These are phyloP conservation scores for Teleogryllus oceanicus DNA, from an alignment of 2,888 invertebrate genomes.

Conservation along the genomic window DNA sequence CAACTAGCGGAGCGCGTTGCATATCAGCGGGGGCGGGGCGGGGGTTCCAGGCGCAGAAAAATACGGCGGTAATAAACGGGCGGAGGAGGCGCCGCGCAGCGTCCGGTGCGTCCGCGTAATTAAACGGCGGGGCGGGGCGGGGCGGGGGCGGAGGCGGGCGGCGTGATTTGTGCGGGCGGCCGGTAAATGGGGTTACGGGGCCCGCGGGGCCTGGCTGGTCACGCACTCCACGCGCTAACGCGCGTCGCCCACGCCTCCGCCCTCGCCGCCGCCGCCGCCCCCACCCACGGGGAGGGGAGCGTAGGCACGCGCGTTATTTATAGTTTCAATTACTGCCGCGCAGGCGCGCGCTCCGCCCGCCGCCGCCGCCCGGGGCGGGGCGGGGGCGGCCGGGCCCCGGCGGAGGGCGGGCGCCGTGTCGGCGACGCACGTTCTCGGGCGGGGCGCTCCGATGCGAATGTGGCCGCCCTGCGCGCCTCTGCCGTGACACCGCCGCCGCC, in stretches of 20 bases:
- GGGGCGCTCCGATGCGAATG: no score
- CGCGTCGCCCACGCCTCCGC: neutral
- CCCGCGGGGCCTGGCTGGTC: neutral
- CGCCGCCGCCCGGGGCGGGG: neutral
- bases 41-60: neutral
- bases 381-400: neutral
- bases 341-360: conserved; percentile 8
- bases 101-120: neutral
- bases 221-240: conserved; percentile 9
- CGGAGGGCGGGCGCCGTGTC: neutral
- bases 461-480: no score
- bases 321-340: neutral
- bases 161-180: conserved; percentile 9
- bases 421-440: no score
- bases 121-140: neutral
- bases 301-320: conserved; percentile 18
- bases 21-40: neutral
- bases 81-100: neutral
- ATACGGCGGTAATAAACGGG: conserved; percentile 7
- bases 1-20: neutral
- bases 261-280: neutral
- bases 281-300: neutral
- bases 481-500: no score
- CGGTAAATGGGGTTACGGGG: conserved; percentile 9
- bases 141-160: neutral